phyloP scores from a whole-genome alignment of 2,113 vertebrate genomes.

The Clinocottus analis region DNA sequence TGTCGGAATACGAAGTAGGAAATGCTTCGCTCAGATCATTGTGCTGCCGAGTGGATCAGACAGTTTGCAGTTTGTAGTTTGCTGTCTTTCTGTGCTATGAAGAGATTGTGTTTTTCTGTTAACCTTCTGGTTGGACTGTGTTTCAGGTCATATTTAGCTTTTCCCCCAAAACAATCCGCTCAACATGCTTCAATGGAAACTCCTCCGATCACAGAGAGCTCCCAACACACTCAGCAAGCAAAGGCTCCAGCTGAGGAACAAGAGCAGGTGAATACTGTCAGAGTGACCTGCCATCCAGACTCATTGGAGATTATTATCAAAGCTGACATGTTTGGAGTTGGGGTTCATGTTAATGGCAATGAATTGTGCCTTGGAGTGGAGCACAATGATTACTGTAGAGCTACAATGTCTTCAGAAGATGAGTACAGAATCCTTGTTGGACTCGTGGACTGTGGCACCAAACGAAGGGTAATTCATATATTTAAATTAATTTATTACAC shows the following conservation, averaged over 20 bases:
- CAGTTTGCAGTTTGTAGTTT: not conserved
- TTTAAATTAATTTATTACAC: fast-evolving
- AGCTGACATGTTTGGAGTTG: constrained; percentile 70
- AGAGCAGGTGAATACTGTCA: constrained; percentile 54
- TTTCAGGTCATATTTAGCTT: constrained; percentile 12
- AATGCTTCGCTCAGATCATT: not conserved
- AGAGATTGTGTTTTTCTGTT: not conserved
- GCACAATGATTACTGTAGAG: constrained; percentile 36
- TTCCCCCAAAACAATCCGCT: not conserved
- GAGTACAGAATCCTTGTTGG: constrained; percentile 65
- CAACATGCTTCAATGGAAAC: not conserved
- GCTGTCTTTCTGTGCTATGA: constrained; percentile 31
- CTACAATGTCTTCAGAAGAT: constrained; percentile 23
- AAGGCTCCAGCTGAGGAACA: not conserved
- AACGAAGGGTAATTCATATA: constrained; percentile 65
- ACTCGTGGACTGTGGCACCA: constrained; percentile 70
- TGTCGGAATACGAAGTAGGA: constrained; percentile 12
- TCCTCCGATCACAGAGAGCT: not conserved
- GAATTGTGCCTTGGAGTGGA: constrained; percentile 72
- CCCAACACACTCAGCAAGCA: not conserved
- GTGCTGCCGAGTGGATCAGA: constrained; percentile 23
- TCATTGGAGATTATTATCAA: constrained; percentile 63
- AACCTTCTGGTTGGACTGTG: constrained; percentile 31
- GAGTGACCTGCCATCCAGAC: constrained; percentile 68
- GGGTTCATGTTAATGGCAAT: constrained; percentile 10